Evolutionary conservation across 2,888 invertebrate genomes (phyloP).

Genomic region (Lapara coniferarum): DNA sequence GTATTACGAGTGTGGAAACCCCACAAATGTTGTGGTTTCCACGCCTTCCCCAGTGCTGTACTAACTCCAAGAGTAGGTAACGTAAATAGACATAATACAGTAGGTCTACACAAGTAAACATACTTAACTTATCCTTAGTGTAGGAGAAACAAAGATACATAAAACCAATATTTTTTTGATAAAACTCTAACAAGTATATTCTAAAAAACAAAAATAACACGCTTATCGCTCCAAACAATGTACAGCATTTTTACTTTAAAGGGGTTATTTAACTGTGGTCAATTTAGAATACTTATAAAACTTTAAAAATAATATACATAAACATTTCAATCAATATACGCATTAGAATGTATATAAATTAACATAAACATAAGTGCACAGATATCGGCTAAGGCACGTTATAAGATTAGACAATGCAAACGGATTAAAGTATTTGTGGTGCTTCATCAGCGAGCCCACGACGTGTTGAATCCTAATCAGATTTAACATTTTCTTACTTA

Average conservation of each 20-base stretch:
- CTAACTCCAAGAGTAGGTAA: constrained; percentile 29
- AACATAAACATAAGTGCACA: constrained; percentile 35
- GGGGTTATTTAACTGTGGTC: not conserved
- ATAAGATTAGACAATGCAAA: constrained; percentile 81
- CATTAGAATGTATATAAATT: constrained; percentile 13
- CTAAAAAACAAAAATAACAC: not conserved
- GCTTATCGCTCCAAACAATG: not conserved
- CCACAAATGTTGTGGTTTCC: constrained; percentile 77
- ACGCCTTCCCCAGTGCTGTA: constrained; percentile 57
- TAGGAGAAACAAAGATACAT: not conserved
- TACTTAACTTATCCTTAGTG: not conserved
- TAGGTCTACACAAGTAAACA: not conserved
- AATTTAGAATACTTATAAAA: not conserved
- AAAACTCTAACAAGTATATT: not conserved
- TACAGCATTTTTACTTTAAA: not conserved
- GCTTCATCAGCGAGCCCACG: constrained; percentile 71
- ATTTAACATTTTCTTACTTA: constrained; percentile 39
- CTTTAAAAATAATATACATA: not conserved
- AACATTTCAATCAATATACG: not conserved
- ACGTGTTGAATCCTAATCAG: constrained; percentile 65
- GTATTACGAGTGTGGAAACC: constrained; percentile 80
- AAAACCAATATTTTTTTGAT: not conserved
- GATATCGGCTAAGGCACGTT: constrained; percentile 71
- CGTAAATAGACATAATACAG: not conserved
- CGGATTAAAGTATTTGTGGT: constrained; percentile 77